These are phyloP conservation scores for Protobothrops mucrosquamatus DNA, from an alignment of 2,113 vertebrate genomes.

Conservation along the genomic window DNA sequence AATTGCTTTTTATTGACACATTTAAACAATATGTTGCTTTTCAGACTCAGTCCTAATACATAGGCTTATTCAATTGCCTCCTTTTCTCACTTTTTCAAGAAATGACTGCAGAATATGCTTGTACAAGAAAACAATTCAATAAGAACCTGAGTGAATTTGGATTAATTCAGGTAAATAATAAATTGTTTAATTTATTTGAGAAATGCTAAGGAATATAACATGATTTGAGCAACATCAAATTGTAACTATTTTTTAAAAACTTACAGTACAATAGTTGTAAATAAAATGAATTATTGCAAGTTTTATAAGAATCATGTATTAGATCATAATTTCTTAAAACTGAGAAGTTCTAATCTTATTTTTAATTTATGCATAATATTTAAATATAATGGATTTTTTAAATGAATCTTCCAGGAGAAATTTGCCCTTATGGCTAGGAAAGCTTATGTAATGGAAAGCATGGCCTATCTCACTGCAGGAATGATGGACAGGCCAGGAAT, in stretches of 20 bases:
- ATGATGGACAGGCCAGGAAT: constrained; percentile 92
- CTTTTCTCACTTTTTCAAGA: constrained; percentile 64
- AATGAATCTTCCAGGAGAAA: constrained; percentile 79
- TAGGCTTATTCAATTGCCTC: neutral
- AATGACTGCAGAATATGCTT: constrained; percentile 85
- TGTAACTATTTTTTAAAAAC: neutral
- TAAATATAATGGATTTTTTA: neutral
- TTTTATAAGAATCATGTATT: neutral
- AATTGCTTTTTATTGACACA: neutral
- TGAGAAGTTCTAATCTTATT: neutral
- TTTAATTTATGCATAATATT: neutral
- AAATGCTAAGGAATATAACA: neutral
- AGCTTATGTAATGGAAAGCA: constrained; percentile 94
- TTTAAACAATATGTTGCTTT: neutral
- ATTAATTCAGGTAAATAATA: constrained; percentile 86
- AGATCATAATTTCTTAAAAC: neutral
- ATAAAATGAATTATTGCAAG: neutral
- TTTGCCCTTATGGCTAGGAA: constrained; percentile 89
- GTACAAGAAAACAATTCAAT: constrained; percentile 91
- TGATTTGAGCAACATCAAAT: neutral
- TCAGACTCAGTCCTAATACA: neutral
- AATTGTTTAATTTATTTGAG: neutral
- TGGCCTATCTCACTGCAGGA: constrained; percentile 95
- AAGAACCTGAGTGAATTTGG: constrained; percentile 90
- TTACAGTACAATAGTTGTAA: neutral